Evolutionary conservation across 2,888 invertebrate genomes (phyloP).

Genomic region (Thelaira solivaga): DNA sequence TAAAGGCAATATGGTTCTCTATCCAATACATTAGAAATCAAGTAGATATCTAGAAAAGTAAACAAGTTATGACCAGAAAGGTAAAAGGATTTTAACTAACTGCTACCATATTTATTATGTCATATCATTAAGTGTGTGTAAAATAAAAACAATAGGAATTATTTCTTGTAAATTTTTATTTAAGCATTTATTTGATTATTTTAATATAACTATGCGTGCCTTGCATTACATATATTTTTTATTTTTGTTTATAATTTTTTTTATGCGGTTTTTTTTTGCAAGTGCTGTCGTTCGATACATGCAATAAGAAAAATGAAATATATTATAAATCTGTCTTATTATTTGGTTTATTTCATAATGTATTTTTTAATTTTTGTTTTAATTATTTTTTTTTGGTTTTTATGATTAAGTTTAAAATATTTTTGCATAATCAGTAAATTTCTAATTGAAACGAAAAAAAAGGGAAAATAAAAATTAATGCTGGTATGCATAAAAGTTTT

Average conservation of each 20-base stretch:
- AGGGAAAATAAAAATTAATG: constrained; percentile 25
- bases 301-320: constrained; percentile 55
- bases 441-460: background rate
- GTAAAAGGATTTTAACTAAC: no score
- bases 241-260: constrained; percentile 32
- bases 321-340: constrained; percentile 30
- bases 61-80: no score
- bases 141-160: background rate
- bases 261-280: constrained; percentile 57
- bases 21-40: no score
- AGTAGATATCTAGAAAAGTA: no score
- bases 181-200: constrained; percentile 66
- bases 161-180: constrained; percentile 49
- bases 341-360: background rate
- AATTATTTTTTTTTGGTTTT: background rate
- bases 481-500: constrained; percentile 38
- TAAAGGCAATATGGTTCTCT: no score
- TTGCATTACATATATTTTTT: constrained; percentile 71
- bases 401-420: background rate
- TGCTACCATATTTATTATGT: no score
- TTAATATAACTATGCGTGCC: constrained; percentile 70
- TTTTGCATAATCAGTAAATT: no score
- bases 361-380: background rate
- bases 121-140: no score
- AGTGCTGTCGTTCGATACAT: constrained; percentile 42